A percentile compares a stretch with the other conserved stretches of the same genome.
phyloP scores from a whole-genome alignment of 2,797 vertebrate genomes.

The Acipenser oxyrinchus region DNA sequence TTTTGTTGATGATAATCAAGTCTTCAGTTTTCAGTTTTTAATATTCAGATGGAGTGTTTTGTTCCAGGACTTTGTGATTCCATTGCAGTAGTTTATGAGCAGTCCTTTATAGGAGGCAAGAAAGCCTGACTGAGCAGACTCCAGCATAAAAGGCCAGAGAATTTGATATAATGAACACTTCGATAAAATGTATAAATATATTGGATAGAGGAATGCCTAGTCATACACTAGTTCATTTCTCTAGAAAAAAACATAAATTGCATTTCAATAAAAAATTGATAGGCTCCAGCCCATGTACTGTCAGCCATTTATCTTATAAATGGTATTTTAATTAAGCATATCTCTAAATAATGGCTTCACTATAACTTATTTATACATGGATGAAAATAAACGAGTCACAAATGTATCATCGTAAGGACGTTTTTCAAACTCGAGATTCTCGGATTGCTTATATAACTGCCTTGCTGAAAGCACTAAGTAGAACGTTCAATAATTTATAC shows the following conservation, averaged over 20 bases:
- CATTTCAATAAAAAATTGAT: not conserved
- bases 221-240: not conserved
- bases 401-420: not conserved
- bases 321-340: conserved; percentile 2
- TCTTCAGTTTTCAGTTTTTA: too few species aligned
- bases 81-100: too few species aligned
- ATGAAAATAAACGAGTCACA: not conserved
- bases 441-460: too few species aligned
- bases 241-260: not conserved
- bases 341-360: conserved; percentile 1
- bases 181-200: not conserved
- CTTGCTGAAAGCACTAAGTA: too few species aligned
- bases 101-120: too few species aligned
- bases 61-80: too few species aligned
- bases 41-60: too few species aligned
- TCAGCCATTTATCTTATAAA: not conserved
- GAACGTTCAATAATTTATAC: too few species aligned
- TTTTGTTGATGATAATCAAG: too few species aligned
- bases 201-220: not conserved
- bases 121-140: too few species aligned
- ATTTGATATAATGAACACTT: not conserved
- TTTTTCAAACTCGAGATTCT: not conserved
- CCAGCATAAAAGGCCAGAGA: too few species aligned
- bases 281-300: not conserved
- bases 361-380: not conserved